Evolutionary conservation across 1,140 invertebrate species (phyloP), one percentile per base, ranked within the genome.

Genomic region (Eumaeus atala): DNA sequence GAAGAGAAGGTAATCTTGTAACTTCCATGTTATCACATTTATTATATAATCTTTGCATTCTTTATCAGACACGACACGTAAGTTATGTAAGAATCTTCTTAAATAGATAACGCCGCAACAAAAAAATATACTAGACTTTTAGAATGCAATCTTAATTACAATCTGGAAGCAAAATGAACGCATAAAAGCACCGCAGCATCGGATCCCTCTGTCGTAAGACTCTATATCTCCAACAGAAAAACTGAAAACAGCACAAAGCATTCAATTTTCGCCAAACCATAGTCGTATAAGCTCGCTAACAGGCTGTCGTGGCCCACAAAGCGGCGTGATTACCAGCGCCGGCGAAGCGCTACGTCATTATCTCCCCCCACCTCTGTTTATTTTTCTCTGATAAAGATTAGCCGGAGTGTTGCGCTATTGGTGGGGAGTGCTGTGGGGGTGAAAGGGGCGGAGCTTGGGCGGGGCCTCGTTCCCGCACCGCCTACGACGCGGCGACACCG

Each of bases 381-480:
- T 82, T 85, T 83, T 85, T 80, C 73, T 74, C 67, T 81, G 77
- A 82, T 84, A 84, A 80, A 83, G 79, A 85, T 85, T 84, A 84
- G 79, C 81, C 66, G 57, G 67, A 77, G 79, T 73, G 74, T 62
- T 67, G 67, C 62, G 70, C 71, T 70, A 84, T 84, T 84, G 81
- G 81, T 63, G 70, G 75, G 76, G 72, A 80, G 81, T 75, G 74
- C 76, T 54, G 59, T 61, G 48, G 61, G 70, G 67, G 72, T 59
- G 73, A 54, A 60, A 56, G 66, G 64, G 70, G 66, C 69, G 64
- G 66, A 59, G 16, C 28, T n/a, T 5, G 64, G 72, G 74, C 67
- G 70, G 64, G 56, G 60, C 58, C 58, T 21, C 34, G 36, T 58
- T 54, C 52, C 67, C 71, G 67, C 73, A 71, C 68, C 58, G 37